Evolutionary conservation across 2,113 vertebrate species (phyloP).

Genomic region (Nesogale talazaci): DNA sequence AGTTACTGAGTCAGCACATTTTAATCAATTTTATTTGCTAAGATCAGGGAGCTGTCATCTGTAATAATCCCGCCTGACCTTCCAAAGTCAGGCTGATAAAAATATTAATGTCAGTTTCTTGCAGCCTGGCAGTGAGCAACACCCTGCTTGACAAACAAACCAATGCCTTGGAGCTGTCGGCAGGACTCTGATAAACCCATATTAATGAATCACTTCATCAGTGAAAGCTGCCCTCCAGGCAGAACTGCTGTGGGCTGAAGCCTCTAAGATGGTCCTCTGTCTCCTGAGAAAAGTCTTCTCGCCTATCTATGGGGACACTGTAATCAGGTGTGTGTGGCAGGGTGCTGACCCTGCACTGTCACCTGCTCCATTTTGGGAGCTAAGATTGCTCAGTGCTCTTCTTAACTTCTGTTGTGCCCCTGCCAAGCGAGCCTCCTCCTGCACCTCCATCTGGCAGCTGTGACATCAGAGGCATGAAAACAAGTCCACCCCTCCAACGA

Average conservation of each 20-base stretch:
- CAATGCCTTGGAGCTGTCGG: slow-evolving; percentile 75
- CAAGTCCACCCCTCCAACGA: background rate
- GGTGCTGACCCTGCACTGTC: slow-evolving; percentile 67
- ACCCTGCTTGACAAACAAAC: slow-evolving; percentile 81
- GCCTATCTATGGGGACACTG: slow-evolving; percentile 74
- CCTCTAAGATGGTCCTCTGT: slow-evolving; percentile 34
- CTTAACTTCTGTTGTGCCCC: background rate
- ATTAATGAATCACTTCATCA: slow-evolving; percentile 83
- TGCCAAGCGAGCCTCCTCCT: background rate
- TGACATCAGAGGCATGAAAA: background rate
- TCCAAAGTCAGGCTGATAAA: slow-evolving; percentile 79
- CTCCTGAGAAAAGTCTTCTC: slow-evolving; percentile 52
- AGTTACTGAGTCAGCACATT: slow-evolving; percentile 75
- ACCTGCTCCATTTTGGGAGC: slow-evolving; percentile 58
- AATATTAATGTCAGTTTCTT: slow-evolving; percentile 81
- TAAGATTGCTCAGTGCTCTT: background rate
- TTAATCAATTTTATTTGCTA: slow-evolving; percentile 82
- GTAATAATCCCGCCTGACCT: slow-evolving; percentile 83
- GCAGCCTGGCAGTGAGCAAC: slow-evolving; percentile 68
- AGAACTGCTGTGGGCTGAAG: slow-evolving; percentile 54
- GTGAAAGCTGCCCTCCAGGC: slow-evolving; percentile 46
- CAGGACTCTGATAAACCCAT: slow-evolving; percentile 73
- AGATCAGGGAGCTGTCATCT: slow-evolving; percentile 79
- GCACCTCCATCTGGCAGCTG: background rate
- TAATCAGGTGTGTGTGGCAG: slow-evolving; percentile 73